Conservation (phyloP, 2,888 invertebrate species). For the Phengaris arion region DNA sequence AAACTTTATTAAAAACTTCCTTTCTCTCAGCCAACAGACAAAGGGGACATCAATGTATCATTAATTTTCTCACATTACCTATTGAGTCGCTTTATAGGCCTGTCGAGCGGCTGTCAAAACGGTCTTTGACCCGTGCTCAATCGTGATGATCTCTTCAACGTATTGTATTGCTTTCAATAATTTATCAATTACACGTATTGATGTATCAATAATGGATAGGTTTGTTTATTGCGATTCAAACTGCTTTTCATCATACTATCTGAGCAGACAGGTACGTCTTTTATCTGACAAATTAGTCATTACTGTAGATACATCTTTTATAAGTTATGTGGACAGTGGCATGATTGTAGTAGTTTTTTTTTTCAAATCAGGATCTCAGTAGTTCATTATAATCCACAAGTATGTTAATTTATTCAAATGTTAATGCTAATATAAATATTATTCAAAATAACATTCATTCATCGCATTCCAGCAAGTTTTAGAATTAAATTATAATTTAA, state of each 20-base stretch:
- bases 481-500: constrained; percentile 1
- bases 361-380: neutral
- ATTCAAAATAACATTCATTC: constrained; percentile 11
- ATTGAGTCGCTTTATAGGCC: constrained; percentile 8
- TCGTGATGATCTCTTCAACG: constrained; percentile 9
- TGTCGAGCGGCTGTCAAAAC: constrained; percentile 16
- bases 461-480: neutral
- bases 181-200: neutral
- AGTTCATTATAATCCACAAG: neutral
- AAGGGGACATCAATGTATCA: neutral
- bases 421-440: neutral
- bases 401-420: constrained; percentile 3
- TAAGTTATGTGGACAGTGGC: neutral
- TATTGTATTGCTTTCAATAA: constrained; percentile 4
- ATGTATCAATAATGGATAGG: constrained; percentile 3
- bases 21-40: neutral
- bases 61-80: constrained; percentile 23
- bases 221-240: neutral
- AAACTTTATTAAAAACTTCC: neutral
- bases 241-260: neutral
- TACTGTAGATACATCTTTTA: neutral
- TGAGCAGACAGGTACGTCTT: neutral
- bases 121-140: constrained; percentile 12
- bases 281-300: neutral
- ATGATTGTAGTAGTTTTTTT: too few species aligned